Percentiles rank a stretch among this genome's conserved stretches.
These are phyloP conservation scores for Lutraria rhynchaena DNA, from an alignment of 1,140 invertebrate species.

Conservation along the genomic window DNA sequence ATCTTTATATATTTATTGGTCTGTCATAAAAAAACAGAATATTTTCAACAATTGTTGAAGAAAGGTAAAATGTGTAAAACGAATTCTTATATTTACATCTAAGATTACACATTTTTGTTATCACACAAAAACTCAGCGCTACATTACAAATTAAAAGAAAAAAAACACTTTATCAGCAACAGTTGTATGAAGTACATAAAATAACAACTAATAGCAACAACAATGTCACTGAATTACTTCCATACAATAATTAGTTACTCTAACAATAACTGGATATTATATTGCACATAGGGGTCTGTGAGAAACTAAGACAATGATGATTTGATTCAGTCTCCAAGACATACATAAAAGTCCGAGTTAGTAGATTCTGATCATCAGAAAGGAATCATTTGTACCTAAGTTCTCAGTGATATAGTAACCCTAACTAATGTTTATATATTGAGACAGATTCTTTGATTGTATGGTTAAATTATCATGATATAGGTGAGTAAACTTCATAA, in stretches of 20 bases:
- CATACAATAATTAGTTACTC: not conserved
- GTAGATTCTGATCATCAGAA: no score
- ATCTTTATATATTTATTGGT: constrained; percentile 57
- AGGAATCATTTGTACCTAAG: no score
- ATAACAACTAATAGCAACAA: constrained; percentile 20
- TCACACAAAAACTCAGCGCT: constrained; percentile 23
- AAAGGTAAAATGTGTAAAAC: constrained; percentile 53
- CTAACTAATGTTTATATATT: no score
- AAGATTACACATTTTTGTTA: constrained; percentile 39
- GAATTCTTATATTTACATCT: constrained; percentile 28
- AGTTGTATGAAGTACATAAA: constrained; percentile 3
- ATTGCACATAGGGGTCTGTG: not conserved
- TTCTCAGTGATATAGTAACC: no score
- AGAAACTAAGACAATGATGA: not conserved
- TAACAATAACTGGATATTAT: not conserved
- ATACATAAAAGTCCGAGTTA: not conserved
- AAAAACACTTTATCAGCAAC: constrained; percentile 26
- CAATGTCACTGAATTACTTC: not conserved
- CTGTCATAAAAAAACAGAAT: constrained; percentile 49
- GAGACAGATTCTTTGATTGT: no score
- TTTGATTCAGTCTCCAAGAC: not conserved
- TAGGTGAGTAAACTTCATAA: no score
- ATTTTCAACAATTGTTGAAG: constrained; percentile 41
- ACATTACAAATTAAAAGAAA: constrained; percentile 32
- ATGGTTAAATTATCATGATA: no score